Conservation (phyloP, 2,888 invertebrate genomes). For the Orchesellides sinensis region DNA sequence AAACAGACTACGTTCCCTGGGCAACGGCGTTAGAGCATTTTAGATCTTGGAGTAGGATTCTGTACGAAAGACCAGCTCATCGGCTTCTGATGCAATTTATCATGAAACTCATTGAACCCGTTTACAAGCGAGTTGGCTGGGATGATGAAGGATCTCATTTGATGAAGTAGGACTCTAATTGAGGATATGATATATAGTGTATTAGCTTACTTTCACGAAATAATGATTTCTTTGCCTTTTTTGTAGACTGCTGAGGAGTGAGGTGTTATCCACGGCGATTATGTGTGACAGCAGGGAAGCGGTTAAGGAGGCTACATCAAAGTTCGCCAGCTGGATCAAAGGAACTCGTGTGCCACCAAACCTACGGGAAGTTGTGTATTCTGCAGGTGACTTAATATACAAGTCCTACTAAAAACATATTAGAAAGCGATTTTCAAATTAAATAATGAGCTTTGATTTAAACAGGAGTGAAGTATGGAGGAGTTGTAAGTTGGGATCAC, state of each 20-base stretch:
- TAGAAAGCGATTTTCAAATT: no score
- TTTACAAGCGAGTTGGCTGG: constrained; percentile 82
- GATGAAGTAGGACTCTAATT: constrained; percentile 79
- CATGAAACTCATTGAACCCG: constrained; percentile 80
- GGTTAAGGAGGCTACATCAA: constrained; percentile 83
- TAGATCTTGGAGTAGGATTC: constrained; percentile 84
- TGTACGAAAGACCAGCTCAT: constrained; percentile 84
- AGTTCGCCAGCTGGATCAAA: constrained; percentile 86
- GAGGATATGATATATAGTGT: no score
- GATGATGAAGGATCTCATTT: constrained; percentile 82
- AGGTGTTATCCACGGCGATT: constrained; percentile 85
- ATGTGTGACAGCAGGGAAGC: constrained; percentile 84
- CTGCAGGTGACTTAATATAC: constrained; percentile 80
- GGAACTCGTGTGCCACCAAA: constrained; percentile 85
- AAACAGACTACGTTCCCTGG: constrained; percentile 91
- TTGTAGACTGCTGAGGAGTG: constrained; percentile 84
- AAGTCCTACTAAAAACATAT: no score
- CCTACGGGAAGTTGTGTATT: constrained; percentile 84
- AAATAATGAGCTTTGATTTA: no score
- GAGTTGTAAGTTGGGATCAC: constrained; percentile 85
- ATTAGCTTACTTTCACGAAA: no score
- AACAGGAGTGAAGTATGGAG: constrained; percentile 82
- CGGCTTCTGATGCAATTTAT: constrained; percentile 83
- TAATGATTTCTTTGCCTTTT: constrained; percentile 14
- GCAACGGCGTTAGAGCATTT: constrained; percentile 86